These are phyloP conservation scores for Tiliacea citrago DNA, from an alignment of 2,888 invertebrate species.

Conservation along the genomic window DNA sequence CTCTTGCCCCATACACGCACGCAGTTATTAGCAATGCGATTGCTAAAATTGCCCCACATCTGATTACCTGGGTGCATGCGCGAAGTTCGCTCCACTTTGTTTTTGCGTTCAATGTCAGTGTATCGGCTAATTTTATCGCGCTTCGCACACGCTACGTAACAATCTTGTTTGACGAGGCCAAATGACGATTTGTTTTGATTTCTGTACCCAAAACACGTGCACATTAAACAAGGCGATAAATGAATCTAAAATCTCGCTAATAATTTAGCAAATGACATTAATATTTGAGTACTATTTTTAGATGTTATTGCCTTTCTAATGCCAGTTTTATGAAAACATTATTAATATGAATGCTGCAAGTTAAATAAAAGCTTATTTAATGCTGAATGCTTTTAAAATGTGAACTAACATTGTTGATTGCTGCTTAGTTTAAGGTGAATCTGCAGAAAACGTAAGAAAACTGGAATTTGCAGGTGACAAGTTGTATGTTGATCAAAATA, in stretches of 20 bases:
- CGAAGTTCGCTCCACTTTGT: conserved; percentile 86
- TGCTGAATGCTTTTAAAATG: background rate
- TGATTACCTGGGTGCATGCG: conserved; percentile 85
- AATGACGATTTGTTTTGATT: conserved; percentile 88
- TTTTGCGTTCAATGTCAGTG: conserved; percentile 90
- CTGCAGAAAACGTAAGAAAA: no score
- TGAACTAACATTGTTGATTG: conserved; percentile 10
- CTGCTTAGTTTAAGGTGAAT: background rate
- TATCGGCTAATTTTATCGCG: conserved; percentile 90
- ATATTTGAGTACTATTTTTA: conserved; percentile 18
- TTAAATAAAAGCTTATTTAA: conserved; percentile 11
- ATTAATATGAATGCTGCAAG: background rate
- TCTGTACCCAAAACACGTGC: conserved; percentile 79
- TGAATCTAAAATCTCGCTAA: conserved; percentile 28
- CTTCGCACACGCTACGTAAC: conserved; percentile 85
- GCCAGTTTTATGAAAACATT: conserved; percentile 14
- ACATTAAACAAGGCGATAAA: conserved; percentile 60
- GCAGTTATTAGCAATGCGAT: conserved; percentile 76
- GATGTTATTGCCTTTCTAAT: conserved; percentile 5
- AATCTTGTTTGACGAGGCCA: conserved; percentile 86
- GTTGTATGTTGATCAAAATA: no score
- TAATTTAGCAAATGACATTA: conserved; percentile 11
- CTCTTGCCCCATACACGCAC: conserved; percentile 72
- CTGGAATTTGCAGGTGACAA: no score
- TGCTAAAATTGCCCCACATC: conserved; percentile 80